These are phyloP conservation scores for Mola mola DNA, from an alignment of 2,113 vertebrate genomes.

Conservation along the genomic window DNA sequence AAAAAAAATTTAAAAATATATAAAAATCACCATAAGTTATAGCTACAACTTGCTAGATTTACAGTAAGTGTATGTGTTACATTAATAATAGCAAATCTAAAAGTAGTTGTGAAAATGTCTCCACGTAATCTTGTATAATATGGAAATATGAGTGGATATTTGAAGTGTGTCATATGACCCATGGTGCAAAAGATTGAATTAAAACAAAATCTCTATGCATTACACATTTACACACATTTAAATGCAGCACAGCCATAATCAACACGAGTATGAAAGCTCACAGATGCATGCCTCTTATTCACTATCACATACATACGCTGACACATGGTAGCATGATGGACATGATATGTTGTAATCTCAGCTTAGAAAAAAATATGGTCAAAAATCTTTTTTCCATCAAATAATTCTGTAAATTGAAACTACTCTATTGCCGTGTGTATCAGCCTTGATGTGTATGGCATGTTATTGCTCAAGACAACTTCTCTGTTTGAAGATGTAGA, in stretches of 20 bases:
- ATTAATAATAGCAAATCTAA: too few species aligned
- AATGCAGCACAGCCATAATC: background rate
- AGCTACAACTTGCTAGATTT: too few species aligned
- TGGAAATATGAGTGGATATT: background rate
- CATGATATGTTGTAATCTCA: slow-evolving; percentile 55
- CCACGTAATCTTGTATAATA: background rate
- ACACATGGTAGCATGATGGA: slow-evolving; percentile 28
- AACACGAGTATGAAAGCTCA: slow-evolving; percentile 1
- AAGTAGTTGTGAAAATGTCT: background rate
- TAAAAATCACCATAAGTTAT: too few species aligned
- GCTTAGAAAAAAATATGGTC: slow-evolving; percentile 19
- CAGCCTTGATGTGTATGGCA: slow-evolving; percentile 54
- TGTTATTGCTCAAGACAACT: slow-evolving; percentile 71
- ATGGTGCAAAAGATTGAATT: background rate
- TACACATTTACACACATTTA: background rate
- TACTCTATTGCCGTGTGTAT: slow-evolving; percentile 71
- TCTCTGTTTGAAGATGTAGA: slow-evolving; percentile 65
- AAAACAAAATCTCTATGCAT: too few species aligned
- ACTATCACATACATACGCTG: slow-evolving; percentile 16
- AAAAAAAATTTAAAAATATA: too few species aligned
- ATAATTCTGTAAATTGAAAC: slow-evolving; percentile 80
- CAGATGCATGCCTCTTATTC: slow-evolving; percentile 17
- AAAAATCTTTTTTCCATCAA: slow-evolving; percentile 47
- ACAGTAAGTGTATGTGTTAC: too few species aligned
- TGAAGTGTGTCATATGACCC: background rate